phyloP scores from a whole-genome alignment of 2,113 vertebrate genomes.

The Marcusenius ussheri region DNA sequence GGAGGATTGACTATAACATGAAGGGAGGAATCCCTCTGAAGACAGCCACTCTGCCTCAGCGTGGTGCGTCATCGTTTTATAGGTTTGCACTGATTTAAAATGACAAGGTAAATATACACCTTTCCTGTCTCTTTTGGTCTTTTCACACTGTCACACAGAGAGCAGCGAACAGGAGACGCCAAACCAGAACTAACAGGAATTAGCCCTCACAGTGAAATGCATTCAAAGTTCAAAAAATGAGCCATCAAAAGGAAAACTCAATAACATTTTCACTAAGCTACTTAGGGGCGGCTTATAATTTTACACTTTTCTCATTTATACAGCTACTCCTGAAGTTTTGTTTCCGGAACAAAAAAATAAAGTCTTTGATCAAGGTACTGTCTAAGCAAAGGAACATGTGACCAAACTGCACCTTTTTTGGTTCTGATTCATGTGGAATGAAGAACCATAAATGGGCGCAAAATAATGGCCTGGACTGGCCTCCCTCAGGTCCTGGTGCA shows the following conservation, averaged over 20 bases:
- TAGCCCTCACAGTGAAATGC: not conserved
- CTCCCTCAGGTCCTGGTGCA: not conserved
- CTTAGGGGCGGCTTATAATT: not conserved
- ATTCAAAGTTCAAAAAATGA: not conserved
- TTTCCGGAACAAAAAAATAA: not conserved
- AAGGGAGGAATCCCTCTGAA: not conserved
- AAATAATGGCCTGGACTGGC: not conserved
- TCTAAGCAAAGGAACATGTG: not conserved
- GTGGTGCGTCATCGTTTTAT: not conserved
- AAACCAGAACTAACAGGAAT: conserved; percentile 1
- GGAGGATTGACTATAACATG: not conserved
- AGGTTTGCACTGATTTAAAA: not conserved
- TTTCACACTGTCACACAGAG: not conserved
- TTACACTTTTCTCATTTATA: not conserved
- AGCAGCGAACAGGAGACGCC: not conserved
- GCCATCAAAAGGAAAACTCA: not conserved
- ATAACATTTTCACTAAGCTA: not conserved
- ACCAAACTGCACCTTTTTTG: not conserved
- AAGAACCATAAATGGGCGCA: not conserved
- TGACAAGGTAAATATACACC: not conserved
- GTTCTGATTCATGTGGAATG: not conserved
- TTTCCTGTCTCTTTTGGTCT: not conserved
- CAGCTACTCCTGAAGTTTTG: not conserved
- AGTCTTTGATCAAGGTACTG: not conserved
- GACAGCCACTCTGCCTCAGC: not conserved